A percentile compares a stretch with the other conserved stretches of the same genome.
These are phyloP conservation scores for Takifugu bimaculatus DNA, from an alignment of 2,113 vertebrate genomes.

Conservation along the genomic window DNA sequence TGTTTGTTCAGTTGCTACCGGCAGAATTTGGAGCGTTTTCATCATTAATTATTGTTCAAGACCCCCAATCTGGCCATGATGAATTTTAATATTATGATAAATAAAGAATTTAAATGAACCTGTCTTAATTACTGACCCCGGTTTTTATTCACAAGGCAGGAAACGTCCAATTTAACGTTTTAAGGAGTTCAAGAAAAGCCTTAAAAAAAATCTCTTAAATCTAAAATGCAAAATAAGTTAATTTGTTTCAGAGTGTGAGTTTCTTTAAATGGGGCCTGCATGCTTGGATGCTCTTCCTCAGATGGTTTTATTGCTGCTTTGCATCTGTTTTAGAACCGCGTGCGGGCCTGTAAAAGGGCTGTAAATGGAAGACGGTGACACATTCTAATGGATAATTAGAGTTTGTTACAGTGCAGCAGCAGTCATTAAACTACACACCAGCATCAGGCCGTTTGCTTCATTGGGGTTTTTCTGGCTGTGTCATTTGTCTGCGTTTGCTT, in stretches of 20 bases:
- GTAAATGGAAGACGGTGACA: background rate
- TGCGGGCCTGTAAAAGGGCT: background rate
- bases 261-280: background rate
- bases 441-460: background rate
- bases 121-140: no score
- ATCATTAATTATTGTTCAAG: no score
- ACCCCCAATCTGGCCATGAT: no score
- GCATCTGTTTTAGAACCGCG: background rate
- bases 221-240: background rate
- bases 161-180: no score
- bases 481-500: conserved; percentile 12
- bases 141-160: no score
- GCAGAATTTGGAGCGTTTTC: background rate
- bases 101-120: no score
- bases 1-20: background rate
- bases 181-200: no score
- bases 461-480: background rate
- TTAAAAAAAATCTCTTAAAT: background rate
- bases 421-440: background rate
- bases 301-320: background rate
- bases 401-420: background rate
- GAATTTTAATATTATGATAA: no score
- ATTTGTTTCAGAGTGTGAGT: background rate
- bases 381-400: background rate
- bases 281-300: background rate